Percentiles rank a stretch among this genome's conserved stretches.
Conservation (phyloP, 2,888 invertebrate species). For the Agriopis marginaria region DNA sequence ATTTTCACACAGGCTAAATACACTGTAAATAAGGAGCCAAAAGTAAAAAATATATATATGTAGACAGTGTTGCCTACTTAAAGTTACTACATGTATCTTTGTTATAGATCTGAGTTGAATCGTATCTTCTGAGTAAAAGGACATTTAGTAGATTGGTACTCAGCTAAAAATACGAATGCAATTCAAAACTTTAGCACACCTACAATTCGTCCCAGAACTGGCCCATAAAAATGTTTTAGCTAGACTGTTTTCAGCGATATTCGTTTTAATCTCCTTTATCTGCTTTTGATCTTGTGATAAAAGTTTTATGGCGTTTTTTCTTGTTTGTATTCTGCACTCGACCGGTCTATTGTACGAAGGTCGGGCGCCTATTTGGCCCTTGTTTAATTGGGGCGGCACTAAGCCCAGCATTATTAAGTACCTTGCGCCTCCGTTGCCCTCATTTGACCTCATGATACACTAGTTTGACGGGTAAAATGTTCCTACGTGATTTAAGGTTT, state of each 20-base stretch:
- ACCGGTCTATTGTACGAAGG: constrained; percentile 28
- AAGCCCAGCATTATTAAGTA: constrained; percentile 56
- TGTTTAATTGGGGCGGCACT: constrained; percentile 48
- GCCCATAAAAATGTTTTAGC: constrained; percentile 24
- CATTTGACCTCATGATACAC: constrained; percentile 44
- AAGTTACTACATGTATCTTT: too few species aligned
- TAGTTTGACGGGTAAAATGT: constrained; percentile 41
- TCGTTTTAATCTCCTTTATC: constrained; percentile 37
- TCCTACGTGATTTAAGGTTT: constrained; percentile 35
- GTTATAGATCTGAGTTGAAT: background rate
- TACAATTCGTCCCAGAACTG: constrained; percentile 22
- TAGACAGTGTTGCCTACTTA: too few species aligned
- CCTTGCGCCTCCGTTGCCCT: constrained; percentile 50
- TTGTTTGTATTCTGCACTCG: constrained; percentile 43
- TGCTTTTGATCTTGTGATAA: constrained; percentile 35
- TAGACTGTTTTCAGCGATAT: constrained; percentile 31
- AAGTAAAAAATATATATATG: too few species aligned
- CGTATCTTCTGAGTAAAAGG: background rate
- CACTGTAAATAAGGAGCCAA: too few species aligned
- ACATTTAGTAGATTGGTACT: background rate
- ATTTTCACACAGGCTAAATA: too few species aligned
- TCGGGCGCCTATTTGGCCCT: constrained; percentile 38
- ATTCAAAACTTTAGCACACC: constrained; percentile 10
- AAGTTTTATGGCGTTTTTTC: constrained; percentile 37
- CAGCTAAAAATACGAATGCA: background rate